Evolutionary conservation across 2,797 vertebrate genomes (phyloP).

Genomic region (Aphelocoma californica): DNA sequence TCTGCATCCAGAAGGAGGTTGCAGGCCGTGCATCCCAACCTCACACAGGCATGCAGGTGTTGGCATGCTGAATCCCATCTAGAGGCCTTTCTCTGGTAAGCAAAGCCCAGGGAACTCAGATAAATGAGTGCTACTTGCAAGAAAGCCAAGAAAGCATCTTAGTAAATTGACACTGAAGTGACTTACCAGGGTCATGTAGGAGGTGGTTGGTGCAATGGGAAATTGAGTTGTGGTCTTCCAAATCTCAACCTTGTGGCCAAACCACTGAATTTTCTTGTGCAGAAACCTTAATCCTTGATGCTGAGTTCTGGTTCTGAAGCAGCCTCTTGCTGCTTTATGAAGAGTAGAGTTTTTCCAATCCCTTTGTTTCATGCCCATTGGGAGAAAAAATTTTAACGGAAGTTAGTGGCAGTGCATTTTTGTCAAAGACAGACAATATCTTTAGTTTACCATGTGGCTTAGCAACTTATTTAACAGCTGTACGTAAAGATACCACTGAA

Average conservation of each 20-base stretch:
- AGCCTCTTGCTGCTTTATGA: background rate
- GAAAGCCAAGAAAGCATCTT: background rate
- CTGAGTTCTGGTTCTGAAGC: background rate
- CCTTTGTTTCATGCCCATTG: background rate
- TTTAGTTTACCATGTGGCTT: background rate
- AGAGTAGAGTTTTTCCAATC: background rate
- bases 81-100: background rate
- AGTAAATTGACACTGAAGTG: background rate
- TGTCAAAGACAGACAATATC: background rate
- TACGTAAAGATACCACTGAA: background rate
- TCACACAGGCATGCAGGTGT: background rate
- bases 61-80: background rate
- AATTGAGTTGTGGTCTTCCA: background rate
- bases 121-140: background rate
- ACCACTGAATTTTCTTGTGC: background rate
- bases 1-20: background rate
- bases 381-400: background rate
- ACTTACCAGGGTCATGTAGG: background rate
- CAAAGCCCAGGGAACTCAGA: background rate
- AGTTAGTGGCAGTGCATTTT: background rate
- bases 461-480: background rate
- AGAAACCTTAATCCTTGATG: background rate
- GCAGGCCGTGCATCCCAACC: background rate
- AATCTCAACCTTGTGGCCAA: background rate
- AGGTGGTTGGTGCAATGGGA: background rate